Evolutionary conservation across 2,888 invertebrate species (phyloP).

Genomic region (Oscheius myriophilus): DNA sequence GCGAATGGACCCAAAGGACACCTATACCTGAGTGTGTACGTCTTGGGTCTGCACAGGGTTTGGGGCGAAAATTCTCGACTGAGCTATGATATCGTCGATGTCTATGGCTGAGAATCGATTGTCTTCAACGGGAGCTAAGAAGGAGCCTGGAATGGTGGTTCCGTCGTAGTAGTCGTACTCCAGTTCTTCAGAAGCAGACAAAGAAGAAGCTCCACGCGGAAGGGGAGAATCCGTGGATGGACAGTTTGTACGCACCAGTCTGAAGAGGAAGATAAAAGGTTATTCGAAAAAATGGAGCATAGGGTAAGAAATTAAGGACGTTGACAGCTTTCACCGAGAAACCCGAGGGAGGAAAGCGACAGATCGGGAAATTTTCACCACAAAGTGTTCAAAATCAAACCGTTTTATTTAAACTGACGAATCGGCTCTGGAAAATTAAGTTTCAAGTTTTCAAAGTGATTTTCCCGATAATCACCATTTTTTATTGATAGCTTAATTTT

Average conservation of each 20-base stretch:
- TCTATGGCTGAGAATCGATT: conserved; percentile 63
- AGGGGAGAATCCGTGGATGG: conserved; percentile 42
- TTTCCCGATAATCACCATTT: no score
- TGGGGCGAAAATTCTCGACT: conserved; percentile 44
- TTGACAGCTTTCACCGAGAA: not conserved
- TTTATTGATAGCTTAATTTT: no score
- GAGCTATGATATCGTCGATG: conserved; percentile 60
- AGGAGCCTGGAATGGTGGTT: conserved; percentile 56
- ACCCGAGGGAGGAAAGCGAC: no score
- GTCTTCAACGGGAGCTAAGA: conserved; percentile 49
- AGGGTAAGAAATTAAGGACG: no score
- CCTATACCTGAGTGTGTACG: conserved; percentile 53
- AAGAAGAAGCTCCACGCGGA: conserved; percentile 44
- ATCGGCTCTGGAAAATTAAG: no score
- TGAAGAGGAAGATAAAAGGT: conserved; percentile 18
- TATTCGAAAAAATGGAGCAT: not conserved
- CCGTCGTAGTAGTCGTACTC: conserved; percentile 66
- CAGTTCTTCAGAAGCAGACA: conserved; percentile 52
- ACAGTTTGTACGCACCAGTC: conserved; percentile 42
- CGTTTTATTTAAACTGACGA: no score
- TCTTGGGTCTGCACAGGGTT: conserved; percentile 43
- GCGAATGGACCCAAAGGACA: not conserved
- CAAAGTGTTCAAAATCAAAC: no score
- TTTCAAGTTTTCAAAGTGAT: no score
- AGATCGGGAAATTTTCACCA: no score